Evolutionary conservation across 1,140 invertebrate genomes (phyloP).

Genomic region (Coptotermes formosanus): DNA sequence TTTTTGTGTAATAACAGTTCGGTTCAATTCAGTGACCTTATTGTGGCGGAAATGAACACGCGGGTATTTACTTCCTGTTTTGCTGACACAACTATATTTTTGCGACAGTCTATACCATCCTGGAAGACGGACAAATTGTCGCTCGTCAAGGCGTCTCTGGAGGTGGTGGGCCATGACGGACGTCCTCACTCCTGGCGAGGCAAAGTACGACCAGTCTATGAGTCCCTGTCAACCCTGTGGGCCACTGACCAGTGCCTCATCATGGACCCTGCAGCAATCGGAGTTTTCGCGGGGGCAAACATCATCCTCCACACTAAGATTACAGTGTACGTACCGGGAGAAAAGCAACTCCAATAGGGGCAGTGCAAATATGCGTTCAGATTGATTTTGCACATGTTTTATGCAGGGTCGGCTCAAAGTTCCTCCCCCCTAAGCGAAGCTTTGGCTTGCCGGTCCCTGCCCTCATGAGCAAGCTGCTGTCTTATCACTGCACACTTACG

Average conservation of each 20-base stretch:
- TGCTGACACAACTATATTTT: background rate
- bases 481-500: no score
- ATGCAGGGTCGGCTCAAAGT: no score
- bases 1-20: no score
- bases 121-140: background rate
- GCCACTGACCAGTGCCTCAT: constrained; percentile 9
- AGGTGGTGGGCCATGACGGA: constrained; percentile 26
- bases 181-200: constrained; percentile 24
- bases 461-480: no score
- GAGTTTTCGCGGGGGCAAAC: background rate
- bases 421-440: no score
- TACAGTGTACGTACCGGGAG: background rate
- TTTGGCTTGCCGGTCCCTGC: no score
- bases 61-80: background rate
- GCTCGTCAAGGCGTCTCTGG: constrained; percentile 12
- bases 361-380: no score
- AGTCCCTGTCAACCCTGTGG: constrained; percentile 16
- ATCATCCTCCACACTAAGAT: constrained; percentile 24
- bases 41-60: no score
- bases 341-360: background rate
- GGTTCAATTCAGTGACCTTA: no score
- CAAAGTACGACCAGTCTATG: background rate
- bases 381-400: no score
- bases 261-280: constrained; percentile 7
- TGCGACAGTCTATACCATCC: background rate